Percentiles rank a stretch among this genome's conserved stretches.
Evolutionary conservation across 2,797 vertebrate species (phyloP).

Genomic region (Gastrophryne carolinensis): DNA sequence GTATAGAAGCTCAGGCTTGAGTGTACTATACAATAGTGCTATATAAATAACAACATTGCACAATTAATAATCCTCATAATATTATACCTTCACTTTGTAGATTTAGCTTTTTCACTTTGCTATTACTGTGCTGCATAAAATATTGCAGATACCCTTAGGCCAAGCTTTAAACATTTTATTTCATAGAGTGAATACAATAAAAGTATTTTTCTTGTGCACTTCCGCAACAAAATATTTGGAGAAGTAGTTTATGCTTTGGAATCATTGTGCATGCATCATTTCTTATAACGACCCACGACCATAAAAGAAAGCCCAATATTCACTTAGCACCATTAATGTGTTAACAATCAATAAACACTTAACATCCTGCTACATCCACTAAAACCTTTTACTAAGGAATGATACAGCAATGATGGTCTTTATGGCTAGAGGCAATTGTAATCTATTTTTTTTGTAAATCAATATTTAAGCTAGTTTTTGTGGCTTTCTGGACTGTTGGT

Average conservation of each 20-base stretch:
- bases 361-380: background rate
- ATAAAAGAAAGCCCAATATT: constrained; percentile 7
- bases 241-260: background rate
- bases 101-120: too few species aligned
- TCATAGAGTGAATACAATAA: background rate
- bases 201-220: background rate
- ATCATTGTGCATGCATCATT: background rate
- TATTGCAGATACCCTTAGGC: too few species aligned
- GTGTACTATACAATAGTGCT: too few species aligned
- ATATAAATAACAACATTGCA: too few species aligned
- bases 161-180: background rate
- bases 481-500: background rate
- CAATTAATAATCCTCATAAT: too few species aligned
- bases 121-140: too few species aligned
- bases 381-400: constrained; percentile 15
- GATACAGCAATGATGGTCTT: background rate
- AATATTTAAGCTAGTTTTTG: constrained; percentile 8
- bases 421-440: background rate
- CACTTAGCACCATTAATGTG: constrained; percentile 20
- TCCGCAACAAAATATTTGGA: background rate
- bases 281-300: background rate
- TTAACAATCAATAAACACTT: constrained; percentile 34
- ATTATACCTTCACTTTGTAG: too few species aligned
- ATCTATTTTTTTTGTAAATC: constrained; percentile 1
- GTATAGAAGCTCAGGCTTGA: too few species aligned